Percentiles rank a stretch among this genome's conserved stretches.
Evolutionary conservation across 2,113 vertebrate species (phyloP).

Genomic region (Cettia cetti): DNA sequence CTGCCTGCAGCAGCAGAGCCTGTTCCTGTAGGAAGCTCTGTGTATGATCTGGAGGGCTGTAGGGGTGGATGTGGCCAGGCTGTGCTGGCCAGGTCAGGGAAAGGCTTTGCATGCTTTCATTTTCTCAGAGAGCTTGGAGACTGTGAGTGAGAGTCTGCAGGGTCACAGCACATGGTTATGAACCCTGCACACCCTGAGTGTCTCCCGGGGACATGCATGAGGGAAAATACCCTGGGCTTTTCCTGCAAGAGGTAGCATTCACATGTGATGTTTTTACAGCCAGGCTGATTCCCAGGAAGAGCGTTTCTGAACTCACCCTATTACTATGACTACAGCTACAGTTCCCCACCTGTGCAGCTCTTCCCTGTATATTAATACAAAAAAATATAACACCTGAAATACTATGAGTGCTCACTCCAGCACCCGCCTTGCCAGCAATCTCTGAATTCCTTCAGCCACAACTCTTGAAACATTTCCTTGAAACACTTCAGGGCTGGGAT

Average conservation of each 20-base stretch:
- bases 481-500: neutral
- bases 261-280: neutral
- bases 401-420: neutral
- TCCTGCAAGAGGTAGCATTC: neutral
- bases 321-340: neutral
- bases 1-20: neutral
- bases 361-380: neutral
- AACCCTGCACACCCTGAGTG: neutral
- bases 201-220: neutral
- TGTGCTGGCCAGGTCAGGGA: neutral
- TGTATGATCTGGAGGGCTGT: neutral
- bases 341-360: neutral
- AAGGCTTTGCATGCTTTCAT: neutral
- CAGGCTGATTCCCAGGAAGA: neutral
- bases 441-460: neutral
- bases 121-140: neutral
- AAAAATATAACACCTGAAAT: neutral
- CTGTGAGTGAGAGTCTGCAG: too few relatives aligned
- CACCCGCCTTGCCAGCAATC: neutral
- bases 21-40: accelerated
- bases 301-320: neutral
- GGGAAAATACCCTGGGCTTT: neutral
- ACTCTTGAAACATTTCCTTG: neutral
- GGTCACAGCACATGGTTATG: neutral
- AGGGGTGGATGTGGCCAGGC: neutral